These are phyloP conservation scores for Pantherophis alleghaniensis DNA, from an alignment of 2,797 vertebrate genomes.

Conservation along the genomic window DNA sequence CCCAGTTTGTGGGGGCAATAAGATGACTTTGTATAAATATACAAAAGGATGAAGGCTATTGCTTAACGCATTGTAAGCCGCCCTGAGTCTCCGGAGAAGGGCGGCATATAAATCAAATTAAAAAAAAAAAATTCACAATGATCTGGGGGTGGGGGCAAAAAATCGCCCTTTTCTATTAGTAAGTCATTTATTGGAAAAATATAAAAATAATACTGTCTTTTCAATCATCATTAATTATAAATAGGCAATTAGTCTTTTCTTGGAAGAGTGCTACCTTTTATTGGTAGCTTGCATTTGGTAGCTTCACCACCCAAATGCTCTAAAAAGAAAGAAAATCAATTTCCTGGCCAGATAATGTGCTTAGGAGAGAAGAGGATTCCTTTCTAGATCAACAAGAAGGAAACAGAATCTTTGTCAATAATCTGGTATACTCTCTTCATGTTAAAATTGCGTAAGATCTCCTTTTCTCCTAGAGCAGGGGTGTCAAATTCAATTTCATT, in stretches of 20 bases:
- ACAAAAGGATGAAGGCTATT: no score
- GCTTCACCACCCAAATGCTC: no score
- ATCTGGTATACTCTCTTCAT: conserved; percentile 37
- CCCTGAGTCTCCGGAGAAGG: no score
- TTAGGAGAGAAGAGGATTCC: fast-evolving
- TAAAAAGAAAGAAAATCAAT: no score
- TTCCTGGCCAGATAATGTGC: no score
- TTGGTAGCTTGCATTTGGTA: no score
- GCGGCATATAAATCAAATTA: no score
- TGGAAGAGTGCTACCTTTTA: no score
- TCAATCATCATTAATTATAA: background rate
- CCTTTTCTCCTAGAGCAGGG: conserved; percentile 39
- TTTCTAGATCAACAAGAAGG: background rate
- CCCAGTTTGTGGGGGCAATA: no score
- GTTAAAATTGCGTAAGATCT: conserved; percentile 54
- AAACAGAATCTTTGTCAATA: background rate
- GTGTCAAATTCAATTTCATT: background rate
- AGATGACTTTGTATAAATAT: no score
- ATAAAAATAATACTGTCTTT: background rate
- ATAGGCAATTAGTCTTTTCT: background rate
- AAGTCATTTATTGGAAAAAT: background rate
- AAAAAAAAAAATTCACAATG: background rate
- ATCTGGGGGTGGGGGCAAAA: background rate
- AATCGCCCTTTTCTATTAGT: background rate
- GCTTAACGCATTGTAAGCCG: no score